A percentile compares a stretch with the other conserved stretches of the same genome.
Evolutionary conservation across 2,888 invertebrate species (phyloP).

Genomic region (Conus canariensis): DNA sequence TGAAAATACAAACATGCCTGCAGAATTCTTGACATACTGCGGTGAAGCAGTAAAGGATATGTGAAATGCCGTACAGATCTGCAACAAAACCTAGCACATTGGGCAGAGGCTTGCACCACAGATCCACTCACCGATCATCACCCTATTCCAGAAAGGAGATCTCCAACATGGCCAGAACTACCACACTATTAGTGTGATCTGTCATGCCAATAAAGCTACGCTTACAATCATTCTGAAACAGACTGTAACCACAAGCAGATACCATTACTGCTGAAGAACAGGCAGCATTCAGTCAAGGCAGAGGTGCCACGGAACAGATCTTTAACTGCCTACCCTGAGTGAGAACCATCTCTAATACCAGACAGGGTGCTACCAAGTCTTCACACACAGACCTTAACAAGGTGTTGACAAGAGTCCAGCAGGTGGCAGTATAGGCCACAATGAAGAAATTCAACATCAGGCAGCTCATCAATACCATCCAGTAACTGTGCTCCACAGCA

Average conservation of each 20-base stretch:
- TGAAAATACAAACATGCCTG: background rate
- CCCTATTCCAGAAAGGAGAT: background rate
- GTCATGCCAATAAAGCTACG: background rate
- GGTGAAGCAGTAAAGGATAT: background rate
- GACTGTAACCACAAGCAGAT: background rate
- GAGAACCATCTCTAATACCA: background rate
- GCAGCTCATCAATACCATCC: background rate
- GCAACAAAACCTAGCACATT: background rate
- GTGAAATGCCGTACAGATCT: background rate
- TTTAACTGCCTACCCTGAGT: background rate
- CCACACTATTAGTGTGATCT: background rate
- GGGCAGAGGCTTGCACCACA: background rate
- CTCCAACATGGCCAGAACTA: background rate
- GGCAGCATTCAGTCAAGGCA: background rate
- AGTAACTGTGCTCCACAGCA: no score
- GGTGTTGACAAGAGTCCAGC: background rate
- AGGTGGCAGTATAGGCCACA: background rate
- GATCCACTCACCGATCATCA: no score
- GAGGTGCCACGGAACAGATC: background rate
- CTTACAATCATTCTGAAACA: background rate
- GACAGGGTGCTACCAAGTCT: background rate
- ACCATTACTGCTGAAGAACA: slow-evolving; percentile 7
- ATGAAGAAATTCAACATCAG: background rate
- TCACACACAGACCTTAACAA: background rate
- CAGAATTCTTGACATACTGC: background rate